These are phyloP conservation scores for Pogonocherus hispidulus DNA, from an alignment of 2,888 invertebrate species.

Conservation along the genomic window DNA sequence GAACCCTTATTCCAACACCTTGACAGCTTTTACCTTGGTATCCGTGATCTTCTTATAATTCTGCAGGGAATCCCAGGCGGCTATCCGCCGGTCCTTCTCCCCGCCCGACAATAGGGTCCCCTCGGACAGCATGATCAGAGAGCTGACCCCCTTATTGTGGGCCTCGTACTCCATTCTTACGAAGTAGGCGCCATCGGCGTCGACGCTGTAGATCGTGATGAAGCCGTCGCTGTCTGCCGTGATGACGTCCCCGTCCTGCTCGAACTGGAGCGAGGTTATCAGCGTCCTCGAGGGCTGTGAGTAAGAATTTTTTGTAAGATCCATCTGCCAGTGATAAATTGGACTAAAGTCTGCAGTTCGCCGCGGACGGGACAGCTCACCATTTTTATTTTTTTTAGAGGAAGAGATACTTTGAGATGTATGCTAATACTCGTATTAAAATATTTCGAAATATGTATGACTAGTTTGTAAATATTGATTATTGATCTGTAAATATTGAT, in stretches of 20 bases:
- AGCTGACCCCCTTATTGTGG: constrained; percentile 89
- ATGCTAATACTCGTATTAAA: too few relatives aligned
- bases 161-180: constrained; percentile 92
- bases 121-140: constrained; percentile 89
- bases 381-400: too few relatives aligned
- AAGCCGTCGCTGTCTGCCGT: constrained; percentile 94
- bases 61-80: constrained; percentile 92
- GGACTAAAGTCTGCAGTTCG: too few relatives aligned
- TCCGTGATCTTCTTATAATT: constrained; percentile 92
- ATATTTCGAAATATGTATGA: too few relatives aligned
- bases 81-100: constrained; percentile 90
- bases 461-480: too few relatives aligned
- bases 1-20: too few relatives aligned
- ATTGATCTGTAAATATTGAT: too few relatives aligned
- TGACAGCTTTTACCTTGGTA: constrained; percentile 88
- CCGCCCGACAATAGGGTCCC: constrained; percentile 92
- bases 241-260: constrained; percentile 92
- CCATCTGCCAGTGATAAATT: too few relatives aligned
- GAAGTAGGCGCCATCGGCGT: constrained; percentile 90
- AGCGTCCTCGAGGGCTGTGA: constrained; percentile 85
- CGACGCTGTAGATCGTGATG: constrained; percentile 89
- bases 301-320: constrained; percentile 3
- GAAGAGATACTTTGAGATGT: too few relatives aligned
- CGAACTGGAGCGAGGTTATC: constrained; percentile 90
- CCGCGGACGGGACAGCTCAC: too few relatives aligned